Evolutionary conservation across 2,888 invertebrate genomes (phyloP).

Genomic region (Rotaria sp.): DNA sequence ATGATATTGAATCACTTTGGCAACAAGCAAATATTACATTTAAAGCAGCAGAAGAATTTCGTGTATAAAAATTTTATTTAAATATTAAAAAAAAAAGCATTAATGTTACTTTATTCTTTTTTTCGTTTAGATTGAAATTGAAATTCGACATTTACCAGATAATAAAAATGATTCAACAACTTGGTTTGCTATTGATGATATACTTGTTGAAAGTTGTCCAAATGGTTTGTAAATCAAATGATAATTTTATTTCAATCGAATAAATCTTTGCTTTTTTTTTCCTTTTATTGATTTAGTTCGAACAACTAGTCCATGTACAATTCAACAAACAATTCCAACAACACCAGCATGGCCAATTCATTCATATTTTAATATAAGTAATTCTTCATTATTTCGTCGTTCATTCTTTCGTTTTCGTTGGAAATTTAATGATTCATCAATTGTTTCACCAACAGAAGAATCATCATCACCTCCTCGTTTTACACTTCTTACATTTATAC

Average conservation of each 20-base stretch:
- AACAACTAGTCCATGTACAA: neutral
- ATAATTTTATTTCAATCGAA: no score
- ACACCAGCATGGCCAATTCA: neutral
- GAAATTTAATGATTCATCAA: neutral
- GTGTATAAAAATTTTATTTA: neutral
- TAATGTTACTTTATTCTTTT: neutral
- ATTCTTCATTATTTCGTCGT: neutral
- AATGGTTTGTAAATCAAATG: no score
- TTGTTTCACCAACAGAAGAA: neutral
- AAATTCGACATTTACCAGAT: slow-evolving; percentile 5
- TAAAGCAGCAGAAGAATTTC: neutral
- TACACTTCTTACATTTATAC: neutral
- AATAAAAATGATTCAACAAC: neutral
- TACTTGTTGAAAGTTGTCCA: neutral
- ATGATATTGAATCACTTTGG: neutral
- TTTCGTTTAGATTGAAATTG: neutral
- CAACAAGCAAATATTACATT: neutral
- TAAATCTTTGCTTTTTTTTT: no score
- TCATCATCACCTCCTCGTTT: neutral
- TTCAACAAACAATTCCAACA: neutral
- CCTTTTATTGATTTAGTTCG: no score
- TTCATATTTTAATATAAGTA: neutral
- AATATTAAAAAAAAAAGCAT: no score
- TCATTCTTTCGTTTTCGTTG: slow-evolving; percentile 11
- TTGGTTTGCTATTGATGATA: slow-evolving; percentile 27